Evolutionary conservation across 37 sponge, comb jelly and placozoan genomes (phyloP), one percentile per base, ranked within the genome.

Genomic region (Tethya wilhelma): DNA sequence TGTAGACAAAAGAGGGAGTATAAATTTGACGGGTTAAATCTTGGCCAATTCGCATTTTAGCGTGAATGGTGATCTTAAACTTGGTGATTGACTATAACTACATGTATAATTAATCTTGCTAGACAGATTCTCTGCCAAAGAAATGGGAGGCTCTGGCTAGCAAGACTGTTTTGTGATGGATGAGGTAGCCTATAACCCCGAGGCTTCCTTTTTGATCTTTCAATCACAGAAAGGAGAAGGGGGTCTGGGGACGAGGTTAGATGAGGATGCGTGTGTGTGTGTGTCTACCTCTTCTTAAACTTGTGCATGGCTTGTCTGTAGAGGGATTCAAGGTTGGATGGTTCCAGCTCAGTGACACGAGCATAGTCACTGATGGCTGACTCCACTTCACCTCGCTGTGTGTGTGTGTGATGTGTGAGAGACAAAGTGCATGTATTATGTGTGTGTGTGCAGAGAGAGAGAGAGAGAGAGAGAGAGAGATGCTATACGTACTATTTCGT

Each of bases 361-460:
- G 92, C 73, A 67, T 95, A 95, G 81, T 95, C 93, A 67, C 56
- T 81, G 17, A 91, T 44, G 22, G 96, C 93, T 22, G 75, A 30
- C 56, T 81, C 70, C 0, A 81, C 59, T 34, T 91, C 84, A 25
- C 90, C 87, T 44, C 44, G 74, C 93, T 93, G 57, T 0, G 58
- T n/a, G 66, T 17, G 31, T 49, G 53, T 9, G 53, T 14, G 14
- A 49, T n/a, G n/a, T n/a, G n/a, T n/a, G n/a, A n/a, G n/a, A 49
- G 14, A 14, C 9, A 49, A 49, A 14, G n/a, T n/a, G n/a, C n/a
- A n/a, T n/a, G n/a, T n/a, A n/a, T n/a, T n/a, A n/a, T n/a, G n/a
- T n/a, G n/a, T n/a, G n/a, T n/a, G n/a, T n/a, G n/a, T n/a, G 25
- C 23, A 72, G 11, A 75, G 31, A 6, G 37, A 31, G 53, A 30